phyloP scores from a whole-genome alignment of 2,797 vertebrate species.

The Podarcis siculus region DNA sequence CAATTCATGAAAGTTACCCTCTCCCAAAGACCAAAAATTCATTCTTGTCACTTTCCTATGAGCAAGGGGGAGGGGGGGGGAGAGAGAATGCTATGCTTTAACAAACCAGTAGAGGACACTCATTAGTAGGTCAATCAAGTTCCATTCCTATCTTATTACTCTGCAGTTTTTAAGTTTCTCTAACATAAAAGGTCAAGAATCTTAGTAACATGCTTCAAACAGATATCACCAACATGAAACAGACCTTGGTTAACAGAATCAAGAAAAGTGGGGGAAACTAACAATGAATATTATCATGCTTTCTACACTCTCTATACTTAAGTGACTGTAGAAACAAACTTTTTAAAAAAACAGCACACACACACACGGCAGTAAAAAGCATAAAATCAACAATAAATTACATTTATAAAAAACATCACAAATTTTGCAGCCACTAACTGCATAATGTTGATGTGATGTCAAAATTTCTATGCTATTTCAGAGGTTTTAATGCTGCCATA shows the following conservation, averaged over 20 bases:
- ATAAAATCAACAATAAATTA: too few species aligned
- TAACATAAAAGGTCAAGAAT: background rate
- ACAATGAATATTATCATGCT: background rate
- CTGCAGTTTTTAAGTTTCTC: conserved; percentile 8
- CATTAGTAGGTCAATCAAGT: conserved; percentile 51
- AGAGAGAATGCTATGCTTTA: conserved; percentile 35
- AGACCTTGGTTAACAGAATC: conserved; percentile 54
- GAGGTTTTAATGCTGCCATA: background rate
- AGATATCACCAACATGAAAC: conserved; percentile 31
- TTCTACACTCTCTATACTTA: background rate
- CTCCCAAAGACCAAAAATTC: conserved; percentile 21
- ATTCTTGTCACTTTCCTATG: background rate
- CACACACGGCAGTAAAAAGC: too few species aligned
- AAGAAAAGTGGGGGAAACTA: conserved; percentile 50
- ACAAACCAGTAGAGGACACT: conserved; percentile 58
- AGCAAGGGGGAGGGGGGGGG: background rate
- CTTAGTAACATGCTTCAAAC: conserved; percentile 20
- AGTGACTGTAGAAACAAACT: conserved; percentile 32
- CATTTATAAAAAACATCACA: too few species aligned
- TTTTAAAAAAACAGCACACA: background rate
- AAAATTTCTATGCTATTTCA: conserved; percentile 5
- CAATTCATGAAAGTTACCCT: background rate
- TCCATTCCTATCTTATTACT: accelerated
- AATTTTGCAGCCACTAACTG: too few species aligned
- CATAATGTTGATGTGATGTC: background rate